Base-by-base conservation (phyloP, 2,113 vertebrate species). In the Seriola rivoliana region DNA sequence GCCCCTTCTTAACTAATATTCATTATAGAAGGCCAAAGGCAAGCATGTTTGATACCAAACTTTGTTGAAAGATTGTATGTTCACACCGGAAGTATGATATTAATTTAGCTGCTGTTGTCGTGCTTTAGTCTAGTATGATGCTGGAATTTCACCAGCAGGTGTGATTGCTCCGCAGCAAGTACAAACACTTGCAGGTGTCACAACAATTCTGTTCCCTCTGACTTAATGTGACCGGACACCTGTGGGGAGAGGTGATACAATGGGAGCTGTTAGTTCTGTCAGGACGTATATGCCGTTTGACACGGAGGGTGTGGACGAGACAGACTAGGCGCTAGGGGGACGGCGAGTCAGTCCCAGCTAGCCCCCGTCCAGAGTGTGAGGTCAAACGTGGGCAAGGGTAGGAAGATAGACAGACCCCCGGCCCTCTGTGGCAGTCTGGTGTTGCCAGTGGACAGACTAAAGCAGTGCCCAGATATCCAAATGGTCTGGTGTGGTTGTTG, bases 241-340 rank as follows among this genome's bases (percentile, higher is more conserved):
- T 92, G 88, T 58, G 38, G 70, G 64, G 62, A 62, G 85, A 86
- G 89, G 85, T 78, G 87, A 89, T 74, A 84, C 85, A 82, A 76
- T 77, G 72, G 77, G 60, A 87, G 84, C 79, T 82, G 90, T 89
- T 88, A 82, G 75, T 68, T 82, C 86, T 91, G 92, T 86, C 85
- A 73, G 72, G 65, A 74, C 4, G 40, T 69, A 44, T 81, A 73
- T 19, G 57, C n/a, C n/a, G 23, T 59, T 67, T 86, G 72, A 85
- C 73, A 42, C 65, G 38, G 70, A 79, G 71, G 84, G 87, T 68
- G 87, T 57, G 80, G 80, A 79, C 38, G 52, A 86, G 80, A 71
- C 16, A 3, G 63, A 65, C 76, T 36, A 52, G 40, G 42, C 1
- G 65, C 57, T 64, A 23, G 50, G 71, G 81, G 77, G 64, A 50